Base-by-base conservation (phyloP, 2,797 vertebrate species). In the Leontocebus nigricollis region DNA sequence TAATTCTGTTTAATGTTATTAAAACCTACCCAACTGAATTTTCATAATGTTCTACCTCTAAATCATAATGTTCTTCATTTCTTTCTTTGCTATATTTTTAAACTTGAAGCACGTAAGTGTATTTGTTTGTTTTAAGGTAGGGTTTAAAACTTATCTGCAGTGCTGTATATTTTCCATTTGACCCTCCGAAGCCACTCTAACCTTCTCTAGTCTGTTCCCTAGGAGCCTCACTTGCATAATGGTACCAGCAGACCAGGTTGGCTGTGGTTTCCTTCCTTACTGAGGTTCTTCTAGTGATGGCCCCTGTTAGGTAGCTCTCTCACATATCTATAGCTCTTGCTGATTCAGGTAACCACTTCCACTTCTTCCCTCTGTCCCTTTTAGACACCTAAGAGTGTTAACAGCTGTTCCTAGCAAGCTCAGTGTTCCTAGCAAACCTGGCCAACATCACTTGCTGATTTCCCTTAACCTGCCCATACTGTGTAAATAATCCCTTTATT, bases 1-100 rank as follows among this genome's bases (percentile, higher is more conserved):
- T 36, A 85, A 48, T 73, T 84, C 50, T 77, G 48, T 87, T 95
- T 80, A 33, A 88, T 72, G 39, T 90, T 75, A 97, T 98, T 91
- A 94, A 57, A 97, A 95, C 13, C 24, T 80, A 93, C n/a, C 12
- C 67, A 85, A 93, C 0, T 93, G 70, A 64, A 44, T 97, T 97
- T 81, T 92, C 73, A 64, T 19, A 90, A 95, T 36, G 90, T 80
- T 93, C 80, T 90, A 70, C 70, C 88, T 46, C 73, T 93, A 88
- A 97, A 97, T 87, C 82, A 61, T 22, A 70, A 50, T 26, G 50
- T 76, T 95, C 15, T 70, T 36, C n/a, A 36, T 75, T 85, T 84
- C 46, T 70, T 77, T 88, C 44, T 80, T 67, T 80, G 27, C 36
- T 39, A 64, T 26, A 76, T 93, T 96, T 88, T 84, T 73, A 87